These are phyloP conservation scores for Laupala kohalensis DNA, from an alignment of 1,140 invertebrate genomes.

Conservation along the genomic window DNA sequence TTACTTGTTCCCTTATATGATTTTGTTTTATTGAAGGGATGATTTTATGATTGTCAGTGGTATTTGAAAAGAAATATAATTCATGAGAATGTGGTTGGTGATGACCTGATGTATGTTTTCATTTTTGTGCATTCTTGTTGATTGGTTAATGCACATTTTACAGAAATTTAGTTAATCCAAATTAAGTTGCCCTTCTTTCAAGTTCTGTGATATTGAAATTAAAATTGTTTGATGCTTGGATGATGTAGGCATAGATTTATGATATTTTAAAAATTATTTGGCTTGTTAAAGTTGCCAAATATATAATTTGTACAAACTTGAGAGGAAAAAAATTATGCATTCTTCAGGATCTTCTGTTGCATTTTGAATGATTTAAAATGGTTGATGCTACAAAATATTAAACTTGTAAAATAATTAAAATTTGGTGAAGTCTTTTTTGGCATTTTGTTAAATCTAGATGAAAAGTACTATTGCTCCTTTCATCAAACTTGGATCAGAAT, in stretches of 20 bases:
- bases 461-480: background rate
- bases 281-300: background rate
- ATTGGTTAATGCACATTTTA: too few species aligned
- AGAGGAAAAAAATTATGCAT: background rate
- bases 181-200: background rate
- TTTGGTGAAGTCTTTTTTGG: background rate
- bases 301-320: background rate
- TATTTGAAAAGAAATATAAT: background rate
- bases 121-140: too few species aligned
- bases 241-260: background rate
- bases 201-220: background rate
- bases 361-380: background rate
- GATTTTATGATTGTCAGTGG: background rate
- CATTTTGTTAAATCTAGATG: background rate
- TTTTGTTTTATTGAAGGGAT: background rate
- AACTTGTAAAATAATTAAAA: background rate
- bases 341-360: background rate
- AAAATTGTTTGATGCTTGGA: background rate
- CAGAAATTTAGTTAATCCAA: background rate
- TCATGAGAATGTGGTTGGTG: background rate
- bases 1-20: background rate
- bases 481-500: background rate
- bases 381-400: background rate
- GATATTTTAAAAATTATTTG: background rate
- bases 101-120: too few species aligned